Percentiles rank a stretch among this genome's conserved stretches.
phyloP scores from a whole-genome alignment of 2,797 vertebrate species.

The Microctenopoma steveboyesi region DNA sequence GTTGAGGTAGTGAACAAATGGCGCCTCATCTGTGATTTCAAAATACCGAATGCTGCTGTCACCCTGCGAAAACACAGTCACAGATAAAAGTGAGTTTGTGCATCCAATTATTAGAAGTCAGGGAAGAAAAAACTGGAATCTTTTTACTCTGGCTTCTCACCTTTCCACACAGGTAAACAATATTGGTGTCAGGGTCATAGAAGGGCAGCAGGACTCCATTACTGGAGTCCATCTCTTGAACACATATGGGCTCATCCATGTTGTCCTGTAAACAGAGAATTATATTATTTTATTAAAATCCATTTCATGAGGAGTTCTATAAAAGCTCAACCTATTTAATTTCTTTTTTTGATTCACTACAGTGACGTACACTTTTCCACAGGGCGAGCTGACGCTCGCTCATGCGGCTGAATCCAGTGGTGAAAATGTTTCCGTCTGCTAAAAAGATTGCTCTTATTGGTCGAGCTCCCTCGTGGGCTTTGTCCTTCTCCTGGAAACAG shows the following conservation, averaged over 20 bases:
- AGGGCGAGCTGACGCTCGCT: conserved; percentile 97
- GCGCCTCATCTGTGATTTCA: conserved; percentile 97
- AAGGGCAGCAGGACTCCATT: conserved; percentile 96
- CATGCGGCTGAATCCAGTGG: conserved; percentile 99
- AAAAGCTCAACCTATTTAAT: too few relatives aligned
- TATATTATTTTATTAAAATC: too few relatives aligned
- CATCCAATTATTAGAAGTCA: neutral
- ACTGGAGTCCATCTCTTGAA: conserved; percentile 98
- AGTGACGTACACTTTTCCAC: conserved; percentile 91
- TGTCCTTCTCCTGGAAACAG: conserved; percentile 93
- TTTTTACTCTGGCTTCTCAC: conserved; percentile 66
- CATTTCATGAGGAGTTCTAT: too few relatives aligned
- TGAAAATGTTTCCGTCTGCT: conserved; percentile 95
- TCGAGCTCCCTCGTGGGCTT: conserved; percentile 94
- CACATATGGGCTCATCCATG: conserved; percentile 95
- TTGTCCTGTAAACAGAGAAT: conserved; percentile 85
- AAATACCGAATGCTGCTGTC: conserved; percentile 99
- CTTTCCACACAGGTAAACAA: conserved; percentile 98
- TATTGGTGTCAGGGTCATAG: conserved; percentile 94
- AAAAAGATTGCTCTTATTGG: conserved; percentile 98
- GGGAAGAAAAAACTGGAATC: neutral
- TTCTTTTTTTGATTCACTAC: neutral
- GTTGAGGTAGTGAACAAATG: conserved; percentile 98
- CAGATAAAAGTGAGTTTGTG: neutral
- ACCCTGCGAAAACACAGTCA: conserved; percentile 79